A percentile compares a stretch with the other conserved stretches of the same genome.
Conservation (phyloP, 2,797 vertebrate genomes). For the Argyrosomus regius region DNA sequence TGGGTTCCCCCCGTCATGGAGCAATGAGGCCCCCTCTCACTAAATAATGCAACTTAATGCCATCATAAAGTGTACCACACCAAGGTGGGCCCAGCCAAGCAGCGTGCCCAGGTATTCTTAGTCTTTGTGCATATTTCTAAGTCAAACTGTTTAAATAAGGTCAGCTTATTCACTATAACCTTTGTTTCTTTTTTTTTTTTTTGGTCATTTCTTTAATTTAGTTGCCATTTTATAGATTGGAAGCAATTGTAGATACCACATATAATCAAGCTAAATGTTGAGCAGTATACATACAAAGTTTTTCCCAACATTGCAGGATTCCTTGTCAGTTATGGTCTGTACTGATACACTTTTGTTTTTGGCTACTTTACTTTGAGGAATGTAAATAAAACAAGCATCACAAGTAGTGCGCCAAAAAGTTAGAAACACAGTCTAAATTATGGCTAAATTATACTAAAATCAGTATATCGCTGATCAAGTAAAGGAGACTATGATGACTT, state of each 20-base stretch:
- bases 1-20: slow-evolving; percentile 49
- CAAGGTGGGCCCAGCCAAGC: slow-evolving; percentile 48
- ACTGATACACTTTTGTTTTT: neutral
- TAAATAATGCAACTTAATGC: slow-evolving; percentile 55
- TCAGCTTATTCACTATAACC: neutral
- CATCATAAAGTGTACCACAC: slow-evolving; percentile 59
- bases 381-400: neutral
- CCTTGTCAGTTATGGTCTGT: neutral
- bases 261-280: slow-evolving; percentile 13
- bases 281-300: too few species aligned
- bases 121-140: slow-evolving; percentile 17
- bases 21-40: slow-evolving; percentile 50
- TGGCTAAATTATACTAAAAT: neutral
- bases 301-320: too few species aligned
- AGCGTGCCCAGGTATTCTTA: slow-evolving; percentile 9
- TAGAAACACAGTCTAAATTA: neutral
- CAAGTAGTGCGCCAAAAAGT: neutral
- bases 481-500: neutral
- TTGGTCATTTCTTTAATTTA: slow-evolving; percentile 9
- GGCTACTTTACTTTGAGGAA: neutral
- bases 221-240: slow-evolving; percentile 5
- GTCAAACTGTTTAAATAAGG: slow-evolving; percentile 20
- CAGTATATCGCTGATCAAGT: neutral
- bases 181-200: neutral
- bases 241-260: slow-evolving; percentile 1